Percentiles rank a stretch among this genome's conserved stretches.
phyloP scores from a whole-genome alignment of 2,888 invertebrate genomes.

The Lepidocyrtinus sp. region DNA sequence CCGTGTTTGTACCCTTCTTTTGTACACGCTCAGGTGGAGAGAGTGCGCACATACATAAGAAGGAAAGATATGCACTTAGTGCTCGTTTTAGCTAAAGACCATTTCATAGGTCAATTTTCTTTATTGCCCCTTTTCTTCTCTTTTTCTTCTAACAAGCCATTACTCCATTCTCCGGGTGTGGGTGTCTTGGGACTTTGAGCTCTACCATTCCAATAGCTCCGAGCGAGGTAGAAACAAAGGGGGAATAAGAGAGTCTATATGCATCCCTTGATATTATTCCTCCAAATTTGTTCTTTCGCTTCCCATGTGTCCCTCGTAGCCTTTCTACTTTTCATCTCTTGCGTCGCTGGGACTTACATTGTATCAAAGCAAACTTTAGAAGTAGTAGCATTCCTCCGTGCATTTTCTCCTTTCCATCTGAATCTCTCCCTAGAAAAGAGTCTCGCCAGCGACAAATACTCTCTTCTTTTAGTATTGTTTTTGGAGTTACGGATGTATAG shows the following conservation, averaged over 20 bases:
- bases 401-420: background rate
- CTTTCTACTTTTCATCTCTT: slow-evolving; percentile 6
- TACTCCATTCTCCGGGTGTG: slow-evolving; percentile 16
- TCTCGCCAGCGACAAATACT: slow-evolving; percentile 15
- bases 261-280: slow-evolving; percentile 11
- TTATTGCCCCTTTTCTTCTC: slow-evolving; percentile 35
- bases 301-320: slow-evolving; percentile 7
- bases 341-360: slow-evolving; percentile 1
- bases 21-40: slow-evolving; percentile 5
- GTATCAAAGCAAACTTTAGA: background rate
- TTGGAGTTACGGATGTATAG: background rate
- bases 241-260: slow-evolving; percentile 10
- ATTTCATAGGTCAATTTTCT: slow-evolving; percentile 49
- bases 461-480: background rate
- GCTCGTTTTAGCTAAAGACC: slow-evolving; percentile 55
- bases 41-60: background rate
- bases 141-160: slow-evolving; percentile 19
- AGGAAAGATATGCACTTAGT: slow-evolving; percentile 37
- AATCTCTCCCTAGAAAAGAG: background rate
- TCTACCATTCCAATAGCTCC: slow-evolving; percentile 1
- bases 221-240: background rate
- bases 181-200: slow-evolving; percentile 44
- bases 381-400: slow-evolving; percentile 2
- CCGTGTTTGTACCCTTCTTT: background rate
- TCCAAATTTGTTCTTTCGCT: slow-evolving; percentile 8